A percentile compares a stretch with the other conserved stretches of the same genome.
phyloP scores from a whole-genome alignment of 1,140 invertebrate species.

The Diabrotica undecimpunctata region DNA sequence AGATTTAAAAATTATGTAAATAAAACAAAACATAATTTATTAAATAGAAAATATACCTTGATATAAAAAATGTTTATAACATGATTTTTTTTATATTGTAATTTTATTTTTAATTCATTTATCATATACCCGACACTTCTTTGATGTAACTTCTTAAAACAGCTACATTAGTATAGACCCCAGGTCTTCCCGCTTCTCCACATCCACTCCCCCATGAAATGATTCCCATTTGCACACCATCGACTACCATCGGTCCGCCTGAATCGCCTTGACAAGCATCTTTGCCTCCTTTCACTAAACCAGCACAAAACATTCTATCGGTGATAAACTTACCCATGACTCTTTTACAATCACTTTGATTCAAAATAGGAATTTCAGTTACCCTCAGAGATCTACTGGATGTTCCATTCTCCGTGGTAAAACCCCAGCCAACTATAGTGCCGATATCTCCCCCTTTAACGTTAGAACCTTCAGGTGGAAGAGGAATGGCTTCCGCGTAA shows the following conservation, averaged over 20 bases:
- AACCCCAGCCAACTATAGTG: conserved; percentile 44
- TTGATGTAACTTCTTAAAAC: conserved; percentile 24
- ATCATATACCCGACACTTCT: conserved; percentile 24
- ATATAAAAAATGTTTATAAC: too few species aligned
- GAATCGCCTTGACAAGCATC: conserved; percentile 62
- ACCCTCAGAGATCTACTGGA: conserved; percentile 50
- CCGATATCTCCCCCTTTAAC: conserved; percentile 22
- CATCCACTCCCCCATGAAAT: conserved; percentile 52
- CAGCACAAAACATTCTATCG: conserved; percentile 69
- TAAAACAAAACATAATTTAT: too few species aligned
- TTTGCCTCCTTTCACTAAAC: conserved; percentile 60
- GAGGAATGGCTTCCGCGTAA: conserved; percentile 33
- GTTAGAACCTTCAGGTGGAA: conserved; percentile 14
- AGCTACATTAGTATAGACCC: conserved; percentile 26
- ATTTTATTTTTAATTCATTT: too few species aligned
- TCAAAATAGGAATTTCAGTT: conserved; percentile 48
- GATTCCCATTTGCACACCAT: conserved; percentile 44
- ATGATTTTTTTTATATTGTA: too few species aligned
- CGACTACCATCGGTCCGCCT: conserved; percentile 32
- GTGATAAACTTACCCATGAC: conserved; percentile 51
- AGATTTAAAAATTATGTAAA: too few species aligned
- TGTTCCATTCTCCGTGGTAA: conserved; percentile 21
- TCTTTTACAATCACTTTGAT: conserved; percentile 37
- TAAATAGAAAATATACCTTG: too few species aligned
- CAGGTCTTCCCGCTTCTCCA: conserved; percentile 45